Percentiles rank a stretch among this genome's conserved stretches.
Evolutionary conservation across 2,113 vertebrate genomes (phyloP).

Genomic region (Mionectes macconnelli): DNA sequence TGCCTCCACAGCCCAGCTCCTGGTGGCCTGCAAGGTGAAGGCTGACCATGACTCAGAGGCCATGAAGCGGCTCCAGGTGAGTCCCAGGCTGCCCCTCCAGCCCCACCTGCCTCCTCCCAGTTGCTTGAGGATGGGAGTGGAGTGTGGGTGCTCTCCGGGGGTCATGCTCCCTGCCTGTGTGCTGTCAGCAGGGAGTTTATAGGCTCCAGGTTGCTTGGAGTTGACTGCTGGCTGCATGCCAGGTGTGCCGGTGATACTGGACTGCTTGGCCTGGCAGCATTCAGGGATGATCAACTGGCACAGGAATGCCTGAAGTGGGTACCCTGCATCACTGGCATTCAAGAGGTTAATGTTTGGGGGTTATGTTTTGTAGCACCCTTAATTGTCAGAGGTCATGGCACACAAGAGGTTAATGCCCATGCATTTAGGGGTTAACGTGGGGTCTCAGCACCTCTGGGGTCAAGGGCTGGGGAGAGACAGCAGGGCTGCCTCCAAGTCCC

Average conservation of each 20-base stretch:
- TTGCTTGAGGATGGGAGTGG: background rate
- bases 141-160: rapidly evolving
- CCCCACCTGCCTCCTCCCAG: background rate
- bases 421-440: rapidly evolving
- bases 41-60: conserved; percentile 97
- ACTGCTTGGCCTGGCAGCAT: background rate
- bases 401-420: background rate
- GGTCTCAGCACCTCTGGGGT: background rate
- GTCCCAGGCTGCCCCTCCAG: background rate
- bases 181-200: background rate
- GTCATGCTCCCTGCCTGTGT: background rate
- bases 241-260: background rate
- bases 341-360: background rate
- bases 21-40: conserved; percentile 99
- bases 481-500: background rate
- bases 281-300: background rate
- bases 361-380: background rate
- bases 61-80: conserved; percentile 96
- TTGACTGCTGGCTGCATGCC: background rate
- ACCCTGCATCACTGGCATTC: background rate
- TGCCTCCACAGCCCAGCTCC: conserved; percentile 95
- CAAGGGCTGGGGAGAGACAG: background rate
- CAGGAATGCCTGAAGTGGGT: background rate
- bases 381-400: background rate
- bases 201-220: background rate